Evolutionary conservation across 2,888 invertebrate genomes (phyloP).

Genomic region (Aproaerema taeniolella): DNA sequence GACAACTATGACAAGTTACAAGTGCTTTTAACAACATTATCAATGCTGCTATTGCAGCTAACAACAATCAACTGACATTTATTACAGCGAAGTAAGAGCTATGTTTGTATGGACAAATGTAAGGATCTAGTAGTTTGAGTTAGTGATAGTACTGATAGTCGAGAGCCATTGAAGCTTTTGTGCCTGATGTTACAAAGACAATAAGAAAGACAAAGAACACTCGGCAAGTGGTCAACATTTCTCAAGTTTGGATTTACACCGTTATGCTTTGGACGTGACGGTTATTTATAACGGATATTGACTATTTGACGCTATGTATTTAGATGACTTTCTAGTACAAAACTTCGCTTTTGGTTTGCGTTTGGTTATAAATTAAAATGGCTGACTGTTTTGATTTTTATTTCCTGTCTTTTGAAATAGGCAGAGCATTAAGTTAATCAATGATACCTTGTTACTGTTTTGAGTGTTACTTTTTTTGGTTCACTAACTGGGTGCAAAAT

Average conservation of each 20-base stretch:
- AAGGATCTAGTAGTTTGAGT: too few relatives aligned
- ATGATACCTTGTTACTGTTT: too few relatives aligned
- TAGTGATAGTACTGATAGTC: conserved; percentile 32
- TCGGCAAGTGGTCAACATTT: conserved; percentile 64
- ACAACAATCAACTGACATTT: conserved; percentile 22
- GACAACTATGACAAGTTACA: conserved; percentile 72
- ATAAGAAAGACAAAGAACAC: conserved; percentile 60
- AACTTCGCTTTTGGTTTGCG: too few relatives aligned
- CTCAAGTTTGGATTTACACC: conserved; percentile 37
- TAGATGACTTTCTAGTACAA: conserved; percentile 1
- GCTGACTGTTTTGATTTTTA: too few relatives aligned
- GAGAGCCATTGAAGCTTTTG: conserved; percentile 55
- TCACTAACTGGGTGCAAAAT: too few relatives aligned
- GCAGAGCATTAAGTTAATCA: too few relatives aligned
- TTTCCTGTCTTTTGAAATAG: too few relatives aligned
- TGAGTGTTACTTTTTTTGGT: too few relatives aligned
- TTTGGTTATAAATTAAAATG: too few relatives aligned
- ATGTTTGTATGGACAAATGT: conserved; percentile 22
- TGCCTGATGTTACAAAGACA: conserved; percentile 58
- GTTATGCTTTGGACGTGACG: conserved; percentile 47
- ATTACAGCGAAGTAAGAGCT: conserved; percentile 22
- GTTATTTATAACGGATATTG: too few relatives aligned
- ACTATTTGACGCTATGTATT: conserved; percentile 1
- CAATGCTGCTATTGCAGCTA: conserved; percentile 24
- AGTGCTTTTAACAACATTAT: conserved; percentile 47